These are phyloP conservation scores for Todus mexicanus DNA, from an alignment of 2,797 vertebrate genomes.

Conservation along the genomic window DNA sequence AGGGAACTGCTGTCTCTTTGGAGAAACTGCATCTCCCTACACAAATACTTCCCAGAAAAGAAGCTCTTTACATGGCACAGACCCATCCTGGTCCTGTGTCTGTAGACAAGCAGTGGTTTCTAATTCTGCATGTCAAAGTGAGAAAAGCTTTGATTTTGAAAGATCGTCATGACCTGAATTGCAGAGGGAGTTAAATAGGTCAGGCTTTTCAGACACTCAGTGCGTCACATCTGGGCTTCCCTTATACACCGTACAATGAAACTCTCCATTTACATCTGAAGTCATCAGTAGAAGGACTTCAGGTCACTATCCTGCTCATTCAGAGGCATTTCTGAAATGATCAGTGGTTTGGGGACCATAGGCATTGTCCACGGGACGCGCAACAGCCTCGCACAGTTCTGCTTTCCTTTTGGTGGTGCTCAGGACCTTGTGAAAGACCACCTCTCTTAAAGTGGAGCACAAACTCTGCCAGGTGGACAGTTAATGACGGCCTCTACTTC, in stretches of 20 bases:
- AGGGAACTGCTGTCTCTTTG: background rate
- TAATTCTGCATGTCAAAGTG: background rate
- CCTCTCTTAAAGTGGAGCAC: background rate
- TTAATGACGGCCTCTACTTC: background rate
- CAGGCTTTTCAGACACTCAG: background rate
- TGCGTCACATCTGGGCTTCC: background rate
- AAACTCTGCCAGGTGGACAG: background rate
- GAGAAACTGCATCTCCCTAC: background rate
- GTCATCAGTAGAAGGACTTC: background rate
- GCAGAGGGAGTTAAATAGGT: background rate
- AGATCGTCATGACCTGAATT: background rate
- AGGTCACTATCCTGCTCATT: background rate
- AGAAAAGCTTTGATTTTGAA: background rate
- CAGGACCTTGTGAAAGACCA: background rate
- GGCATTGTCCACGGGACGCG: rapidly evolving
- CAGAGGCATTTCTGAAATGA: background rate
- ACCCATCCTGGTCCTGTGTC: background rate
- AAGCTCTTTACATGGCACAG: background rate
- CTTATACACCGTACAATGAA: background rate
- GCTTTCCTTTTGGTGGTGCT: background rate
- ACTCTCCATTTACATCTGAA: background rate
- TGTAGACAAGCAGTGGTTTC: background rate
- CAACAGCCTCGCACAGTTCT: rapidly evolving
- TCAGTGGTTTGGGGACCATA: background rate
- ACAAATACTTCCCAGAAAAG: background rate